A percentile compares a stretch with the other conserved stretches of the same genome.
These are phyloP conservation scores for Pterois miles DNA, from an alignment of 2,797 vertebrate genomes.

Conservation along the genomic window DNA sequence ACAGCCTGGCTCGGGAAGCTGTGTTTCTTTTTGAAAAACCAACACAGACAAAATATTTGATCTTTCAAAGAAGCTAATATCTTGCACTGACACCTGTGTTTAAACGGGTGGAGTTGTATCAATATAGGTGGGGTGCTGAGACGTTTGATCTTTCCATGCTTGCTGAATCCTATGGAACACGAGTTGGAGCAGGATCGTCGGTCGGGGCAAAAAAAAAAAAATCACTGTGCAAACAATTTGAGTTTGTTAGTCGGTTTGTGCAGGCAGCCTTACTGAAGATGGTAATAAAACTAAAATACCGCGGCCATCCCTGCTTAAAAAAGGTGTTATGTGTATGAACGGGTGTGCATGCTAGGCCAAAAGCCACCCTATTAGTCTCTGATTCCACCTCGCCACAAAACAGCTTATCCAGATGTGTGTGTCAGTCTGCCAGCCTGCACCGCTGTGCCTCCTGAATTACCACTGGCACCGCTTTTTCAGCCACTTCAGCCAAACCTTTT, in stretches of 20 bases:
- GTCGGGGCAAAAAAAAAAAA: slow-evolving; percentile 51
- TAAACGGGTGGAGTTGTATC: slow-evolving; percentile 77
- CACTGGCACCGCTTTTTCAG: slow-evolving; percentile 51
- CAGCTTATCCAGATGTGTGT: slow-evolving; percentile 77
- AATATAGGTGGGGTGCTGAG: slow-evolving; percentile 75
- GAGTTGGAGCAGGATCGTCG: slow-evolving; percentile 62
- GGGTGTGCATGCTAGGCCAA: slow-evolving; percentile 64
- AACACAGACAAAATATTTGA: slow-evolving; percentile 73
- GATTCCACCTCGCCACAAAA: slow-evolving; percentile 63
- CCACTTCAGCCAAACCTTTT: slow-evolving; percentile 61
- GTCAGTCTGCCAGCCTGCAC: slow-evolving; percentile 64
- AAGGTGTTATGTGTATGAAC: slow-evolving; percentile 78
- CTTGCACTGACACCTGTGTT: slow-evolving; percentile 78
- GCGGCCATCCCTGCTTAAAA: slow-evolving; percentile 58
- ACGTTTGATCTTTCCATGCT: slow-evolving; percentile 70
- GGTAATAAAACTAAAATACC: slow-evolving; percentile 65
- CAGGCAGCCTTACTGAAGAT: slow-evolving; percentile 36
- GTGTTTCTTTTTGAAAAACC: slow-evolving; percentile 67
- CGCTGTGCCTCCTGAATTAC: slow-evolving; percentile 58
- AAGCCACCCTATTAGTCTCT: slow-evolving; percentile 68
- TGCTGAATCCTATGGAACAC: slow-evolving; percentile 55
- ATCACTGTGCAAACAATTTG: slow-evolving; percentile 55
- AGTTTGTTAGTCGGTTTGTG: slow-evolving; percentile 32
- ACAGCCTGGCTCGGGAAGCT: slow-evolving; percentile 43
- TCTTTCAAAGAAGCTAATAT: slow-evolving; percentile 77